Evolutionary conservation across 2,113 vertebrate genomes (phyloP).

Genomic region (Natator depressus): DNA sequence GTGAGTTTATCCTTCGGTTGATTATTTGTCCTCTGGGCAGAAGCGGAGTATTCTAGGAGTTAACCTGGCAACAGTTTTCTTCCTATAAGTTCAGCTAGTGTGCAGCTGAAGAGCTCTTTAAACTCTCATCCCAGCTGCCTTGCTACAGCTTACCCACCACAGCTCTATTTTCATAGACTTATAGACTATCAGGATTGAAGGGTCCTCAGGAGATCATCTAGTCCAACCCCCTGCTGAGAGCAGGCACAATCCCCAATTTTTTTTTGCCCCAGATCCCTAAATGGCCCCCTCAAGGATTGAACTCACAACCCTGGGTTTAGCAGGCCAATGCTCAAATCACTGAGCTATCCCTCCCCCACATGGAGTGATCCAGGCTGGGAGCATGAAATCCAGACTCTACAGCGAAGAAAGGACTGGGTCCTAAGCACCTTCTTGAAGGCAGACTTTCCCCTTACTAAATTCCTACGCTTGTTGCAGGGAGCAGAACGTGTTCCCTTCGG

Average conservation of each 20-base stretch:
- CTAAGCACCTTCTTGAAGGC: not conserved
- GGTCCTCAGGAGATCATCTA: too few species aligned
- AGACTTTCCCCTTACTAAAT: not conserved
- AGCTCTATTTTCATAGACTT: rapidly evolving
- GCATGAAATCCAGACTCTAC: not conserved
- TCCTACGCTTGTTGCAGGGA: not conserved
- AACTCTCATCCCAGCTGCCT: not conserved
- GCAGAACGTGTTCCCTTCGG: not conserved
- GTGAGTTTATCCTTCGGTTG: not conserved
- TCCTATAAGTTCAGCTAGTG: not conserved
- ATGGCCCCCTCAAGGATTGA: too few species aligned
- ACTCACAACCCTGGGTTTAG: too few species aligned
- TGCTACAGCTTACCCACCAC: rapidly evolving
- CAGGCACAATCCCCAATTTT: too few species aligned
- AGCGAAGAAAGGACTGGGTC: not conserved
- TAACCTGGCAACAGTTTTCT: conserved; percentile 16
- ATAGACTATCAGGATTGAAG: too few species aligned
- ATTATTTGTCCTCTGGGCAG: not conserved
- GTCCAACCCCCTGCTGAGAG: too few species aligned
- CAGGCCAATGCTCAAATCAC: too few species aligned
- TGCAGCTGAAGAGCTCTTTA: not conserved
- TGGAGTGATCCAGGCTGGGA: not conserved
- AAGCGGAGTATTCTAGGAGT: conserved; percentile 21
- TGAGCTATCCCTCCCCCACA: too few species aligned
- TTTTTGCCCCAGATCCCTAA: too few species aligned